Evolutionary conservation across 2,888 invertebrate species (phyloP), one percentile per base, ranked within the genome.

Genomic region (Nipponacmea schrenckii): DNA sequence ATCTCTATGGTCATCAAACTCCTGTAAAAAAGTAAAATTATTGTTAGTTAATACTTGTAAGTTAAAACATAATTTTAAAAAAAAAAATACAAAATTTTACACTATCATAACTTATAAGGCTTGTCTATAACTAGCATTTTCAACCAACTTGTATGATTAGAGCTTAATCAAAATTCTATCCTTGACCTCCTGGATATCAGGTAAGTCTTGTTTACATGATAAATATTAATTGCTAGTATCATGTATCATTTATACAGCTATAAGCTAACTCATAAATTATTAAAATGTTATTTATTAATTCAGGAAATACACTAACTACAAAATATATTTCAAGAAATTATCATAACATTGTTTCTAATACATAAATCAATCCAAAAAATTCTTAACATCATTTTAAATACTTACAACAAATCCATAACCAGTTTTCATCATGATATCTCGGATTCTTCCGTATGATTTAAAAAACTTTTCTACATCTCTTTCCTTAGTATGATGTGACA

Each of bases 341-440:
- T n/a, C n/a, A n/a, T n/a, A n/a, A n/a, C n/a, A n/a, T n/a, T n/a
- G n/a, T n/a, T n/a, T n/a, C n/a, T n/a, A n/a, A n/a, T n/a, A n/a
- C n/a, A n/a, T n/a, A n/a, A n/a, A n/a, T n/a, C n/a, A n/a, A n/a
- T n/a, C n/a, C n/a, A n/a, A n/a, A n/a, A n/a, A n/a, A n/a, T n/a
- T n/a, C n/a, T n/a, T n/a, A n/a, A n/a, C n/a, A n/a, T n/a, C n/a
- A n/a, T n/a, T n/a, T n/a, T n/a, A n/a, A n/a, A 39, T 24, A 56
- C 94, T 93, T 92, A 96, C 96, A 90, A 97, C 96, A 93, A 97
- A 97, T 77, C 96, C 96, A 91, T 96, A 97, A 86, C 97, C 97
- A 91, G 96, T 96, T 91, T 97, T 97, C 91, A 97, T 94, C 77
- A 96, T 93, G 84, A 97, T 94, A 89, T 97, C 97, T 89, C 94